These are phyloP conservation scores for Apis mellifera DNA, from an alignment of 1,140 invertebrate genomes.

Conservation along the genomic window DNA sequence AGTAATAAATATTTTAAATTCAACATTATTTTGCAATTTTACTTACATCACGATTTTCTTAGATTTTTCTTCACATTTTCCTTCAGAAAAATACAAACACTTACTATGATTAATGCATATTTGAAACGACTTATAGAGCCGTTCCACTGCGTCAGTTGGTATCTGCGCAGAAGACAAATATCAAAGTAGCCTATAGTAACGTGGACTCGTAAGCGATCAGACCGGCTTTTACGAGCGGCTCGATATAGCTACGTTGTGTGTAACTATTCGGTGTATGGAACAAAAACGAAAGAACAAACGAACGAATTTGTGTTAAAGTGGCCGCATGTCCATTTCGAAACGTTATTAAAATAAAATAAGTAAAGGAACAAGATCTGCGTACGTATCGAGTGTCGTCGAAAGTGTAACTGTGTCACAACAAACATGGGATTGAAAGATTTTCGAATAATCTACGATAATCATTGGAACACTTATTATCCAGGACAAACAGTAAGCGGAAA, in stretches of 20 bases:
- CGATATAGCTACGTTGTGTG: constrained; percentile 38
- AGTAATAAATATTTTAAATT: background rate
- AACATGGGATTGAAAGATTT: constrained; percentile 80
- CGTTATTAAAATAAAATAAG: constrained; percentile 18
- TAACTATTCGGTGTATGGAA: background rate
- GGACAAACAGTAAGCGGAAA: constrained; percentile 79
- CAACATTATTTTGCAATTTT: background rate
- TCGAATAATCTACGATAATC: constrained; percentile 79
- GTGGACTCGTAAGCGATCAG: constrained; percentile 21
- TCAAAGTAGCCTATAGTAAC: constrained; percentile 12
- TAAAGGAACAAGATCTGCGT: background rate
- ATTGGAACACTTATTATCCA: constrained; percentile 78
- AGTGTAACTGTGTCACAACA: background rate
- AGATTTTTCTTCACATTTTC: background rate
- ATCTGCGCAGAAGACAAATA: constrained; percentile 45
- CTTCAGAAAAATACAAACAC: accelerated
- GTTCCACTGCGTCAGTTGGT: constrained; percentile 40
- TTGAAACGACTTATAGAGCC: background rate
- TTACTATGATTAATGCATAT: background rate
- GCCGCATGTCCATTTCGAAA: background rate
- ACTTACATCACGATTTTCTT: background rate
- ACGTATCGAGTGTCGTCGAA: background rate
- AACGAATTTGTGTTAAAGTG: background rate
- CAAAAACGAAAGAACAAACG: background rate
- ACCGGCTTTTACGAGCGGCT: constrained; percentile 46